Evolutionary conservation across 2,113 vertebrate genomes (phyloP), one percentile per base, ranked within the genome.

Genomic region (Apteryx mantelli): DNA sequence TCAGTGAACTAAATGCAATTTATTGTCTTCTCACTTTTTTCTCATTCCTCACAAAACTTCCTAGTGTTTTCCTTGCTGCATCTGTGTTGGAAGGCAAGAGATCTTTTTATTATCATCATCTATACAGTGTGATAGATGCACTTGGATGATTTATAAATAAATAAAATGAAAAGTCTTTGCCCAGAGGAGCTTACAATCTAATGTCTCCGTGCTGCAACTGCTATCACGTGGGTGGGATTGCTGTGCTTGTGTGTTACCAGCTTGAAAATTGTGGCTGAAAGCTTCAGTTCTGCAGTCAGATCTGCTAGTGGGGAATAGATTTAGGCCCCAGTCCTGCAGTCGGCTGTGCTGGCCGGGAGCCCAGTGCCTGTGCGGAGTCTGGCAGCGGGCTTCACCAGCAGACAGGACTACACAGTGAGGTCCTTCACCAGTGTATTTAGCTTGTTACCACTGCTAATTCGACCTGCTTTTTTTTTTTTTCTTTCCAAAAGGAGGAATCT

Each of bases 221-320:
- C 60, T 83, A 10, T 96, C 95, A 95, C 44, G 13, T 91, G 91
- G 75, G 85, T 82, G 50, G 91, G 73, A 96, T 81, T 93, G 79
- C 91, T 93, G 60, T 81, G 85, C 88, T 85, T 75, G 40, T 95
- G 89, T 90, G 79, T 91, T 96, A 95, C 83, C 95, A 94, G 44
- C 75, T 96, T 94, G 96, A 91, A 97, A 96, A 95, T 88, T 94
- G 89, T 82, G 64, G 60, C 89, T 95, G 93, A 93, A 96, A 95
- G 97, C 89, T 95, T 94, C 91, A 95, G 95, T 93, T 96, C 94
- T 42, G 81, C 92, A 95, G 81, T 82, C 94, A 73, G 95, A 55
- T 96, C 81, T 93, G 89, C 78, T 91, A 13, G 82, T 6, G 64
- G 95, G 87, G 82, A 86, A 92, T 86, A 71, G 79, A 90, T 86